Percentiles rank a stretch among this genome's conserved stretches.
phyloP scores from a whole-genome alignment of 2,888 invertebrate genomes.

The Isoperla grammatica region DNA sequence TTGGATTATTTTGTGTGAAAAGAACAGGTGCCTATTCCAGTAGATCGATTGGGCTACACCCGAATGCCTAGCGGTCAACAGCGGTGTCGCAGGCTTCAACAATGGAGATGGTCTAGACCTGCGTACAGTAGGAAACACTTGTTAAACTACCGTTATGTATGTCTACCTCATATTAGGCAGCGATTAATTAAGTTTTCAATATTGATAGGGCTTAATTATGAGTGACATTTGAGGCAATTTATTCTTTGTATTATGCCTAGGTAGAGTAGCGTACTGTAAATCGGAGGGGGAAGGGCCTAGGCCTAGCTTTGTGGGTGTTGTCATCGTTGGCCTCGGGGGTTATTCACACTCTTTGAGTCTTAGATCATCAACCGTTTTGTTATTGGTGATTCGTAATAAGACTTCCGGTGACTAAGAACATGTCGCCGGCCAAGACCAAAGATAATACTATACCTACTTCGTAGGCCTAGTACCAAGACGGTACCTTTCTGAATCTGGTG shows the following conservation, averaged over 20 bases:
- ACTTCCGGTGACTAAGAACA: not conserved
- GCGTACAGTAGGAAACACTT: constrained; percentile 20
- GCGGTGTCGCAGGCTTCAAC: constrained; percentile 17
- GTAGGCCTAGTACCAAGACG: no score
- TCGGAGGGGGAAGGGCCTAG: no score
- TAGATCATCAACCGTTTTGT: constrained; percentile 21
- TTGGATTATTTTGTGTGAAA: not conserved
- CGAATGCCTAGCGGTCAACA: constrained; percentile 9
- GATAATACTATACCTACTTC: no score
- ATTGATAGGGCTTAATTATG: no score
- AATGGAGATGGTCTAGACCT: constrained; percentile 24
- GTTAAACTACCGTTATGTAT: constrained; percentile 6
- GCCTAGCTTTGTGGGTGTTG: constrained; percentile 48
- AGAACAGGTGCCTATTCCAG: not conserved
- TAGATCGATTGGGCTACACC: constrained; percentile 30
- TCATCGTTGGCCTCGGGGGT: constrained; percentile 46
- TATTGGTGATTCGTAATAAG: constrained; percentile 13
- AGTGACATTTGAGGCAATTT: no score
- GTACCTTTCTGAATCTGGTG: not conserved
- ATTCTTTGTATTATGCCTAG: no score
- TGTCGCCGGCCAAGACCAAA: no score
- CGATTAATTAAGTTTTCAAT: no score
- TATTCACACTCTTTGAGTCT: constrained; percentile 18
- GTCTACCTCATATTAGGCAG: not conserved
- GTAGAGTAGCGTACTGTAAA: no score